Base-by-base conservation (phyloP, 2,113 vertebrate genomes). In the Gopherus evgoodei region DNA sequence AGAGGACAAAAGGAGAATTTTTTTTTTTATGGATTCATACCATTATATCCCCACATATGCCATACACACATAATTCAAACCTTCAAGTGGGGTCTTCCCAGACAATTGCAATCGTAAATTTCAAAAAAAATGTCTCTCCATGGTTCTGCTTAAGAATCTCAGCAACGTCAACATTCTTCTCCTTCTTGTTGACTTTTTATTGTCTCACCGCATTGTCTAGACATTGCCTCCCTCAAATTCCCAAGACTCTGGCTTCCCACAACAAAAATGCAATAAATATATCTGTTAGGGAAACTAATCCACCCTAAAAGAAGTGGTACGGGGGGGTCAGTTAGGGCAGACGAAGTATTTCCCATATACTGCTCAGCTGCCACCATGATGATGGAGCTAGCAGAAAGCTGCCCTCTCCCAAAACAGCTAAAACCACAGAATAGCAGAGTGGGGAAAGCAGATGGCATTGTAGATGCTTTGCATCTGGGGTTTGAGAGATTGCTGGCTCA, bases 201-300 rank as follows among this genome's bases (percentile, higher is more conserved):
- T 81, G 31, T 91, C 31, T 31, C 7, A 4, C 38, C 6, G 11
- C 49, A 75, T 76, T 62, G 25, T 59, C 76, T 3, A 81, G 81
- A 76, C 88, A 78, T 86, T 13, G 8, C 21, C 47, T 57, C 42
- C 8, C 0, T 89, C 90, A 79, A 0, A 4, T 19, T 69, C 19
- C 44, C 88, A n/a, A 47, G 12, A 79, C 44, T 44, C 19, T 82
- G 11, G 69, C 90, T 75, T 49, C 88, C 91, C 86, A 47, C 0
- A 2, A 89, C 25, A 52, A 89, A 87, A 89, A 87, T 44, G 83
- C 50, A 79, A 65, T 59, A 69, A 59, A 80, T 12, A 65, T 52
- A 81, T 90, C 87, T 72, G 88, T 38, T 86, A 65, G 81, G 94
- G 81, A 90, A 79, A 62, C 93, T 82, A 80, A 85, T 87, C 31